Base-by-base conservation (phyloP, 2,797 vertebrate genomes). In the Brachymystax lenok region DNA sequence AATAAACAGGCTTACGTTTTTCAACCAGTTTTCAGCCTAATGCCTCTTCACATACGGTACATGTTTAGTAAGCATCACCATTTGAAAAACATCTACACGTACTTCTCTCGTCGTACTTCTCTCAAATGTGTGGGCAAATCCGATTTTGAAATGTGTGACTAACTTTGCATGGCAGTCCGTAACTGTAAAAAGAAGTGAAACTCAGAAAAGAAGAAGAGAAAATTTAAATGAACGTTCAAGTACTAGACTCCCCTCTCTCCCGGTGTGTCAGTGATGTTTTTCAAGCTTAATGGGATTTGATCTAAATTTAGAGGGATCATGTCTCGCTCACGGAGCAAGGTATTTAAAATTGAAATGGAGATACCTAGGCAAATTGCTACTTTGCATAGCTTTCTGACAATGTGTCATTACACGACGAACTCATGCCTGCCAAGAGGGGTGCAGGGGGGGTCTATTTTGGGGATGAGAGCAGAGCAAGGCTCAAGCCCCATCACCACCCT, bases 241-340 rank as follows among this genome's bases (percentile, higher is more conserved):
- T 72, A 56, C 75, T 51, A 77, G 73, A 86, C 78, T 28, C 21
- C 17, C 33, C 10, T 46, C 71, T 24, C 52, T 40, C 51, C n/a
- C 27, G 17, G 28, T 56, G 73, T 87, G 84, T 85, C 88, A 89
- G 80, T 82, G 79, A 86, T 86, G 87, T 90, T 88, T 88, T 88
- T 81, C 86, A 86, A 82, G 89, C 87, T 90, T 92, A 93, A 92
- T 88, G 84, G 88, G 90, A 92, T 93, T 92, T 89, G 81, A 90
- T 92, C 90, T 93, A 93, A 92, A 93, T 93, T 92, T 93, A 92
- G 90, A 85, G 56, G 79, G 84, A 87, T 91, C 88, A 78, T 72
- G 89, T 88, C 89, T 87, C 68, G 67, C 85, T 83, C 78, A 79
- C 5, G 75, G 73, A 81, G 75, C 59, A 71, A 64, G 70, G 67